Evolutionary conservation across 1,140 invertebrate species (phyloP).

Genomic region (Adelges cooleyi): DNA sequence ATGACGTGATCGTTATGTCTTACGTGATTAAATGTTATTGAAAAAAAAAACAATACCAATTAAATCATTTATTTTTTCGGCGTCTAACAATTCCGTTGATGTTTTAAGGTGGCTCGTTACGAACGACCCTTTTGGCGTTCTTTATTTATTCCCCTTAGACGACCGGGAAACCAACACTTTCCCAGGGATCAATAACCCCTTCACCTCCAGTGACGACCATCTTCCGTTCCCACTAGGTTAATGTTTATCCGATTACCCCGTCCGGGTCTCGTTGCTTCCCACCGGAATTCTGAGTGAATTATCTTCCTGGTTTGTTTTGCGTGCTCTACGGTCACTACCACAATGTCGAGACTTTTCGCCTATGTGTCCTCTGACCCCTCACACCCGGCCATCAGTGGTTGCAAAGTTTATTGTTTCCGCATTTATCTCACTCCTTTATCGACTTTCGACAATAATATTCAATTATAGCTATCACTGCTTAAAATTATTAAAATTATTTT

Average conservation of each 20-base stretch:
- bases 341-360: conserved; percentile 3
- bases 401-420: not conserved
- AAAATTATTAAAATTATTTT: too few species aligned
- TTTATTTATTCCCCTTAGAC: not conserved
- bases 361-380: not conserved
- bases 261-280: conserved; percentile 22
- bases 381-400: not conserved
- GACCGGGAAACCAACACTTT: conserved; percentile 10
- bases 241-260: conserved; percentile 28
- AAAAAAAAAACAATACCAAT: too few species aligned
- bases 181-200: conserved; percentile 19
- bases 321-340: not conserved
- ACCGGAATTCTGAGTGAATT: conserved; percentile 27
- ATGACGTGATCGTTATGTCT: too few species aligned
- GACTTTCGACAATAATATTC: too few species aligned
- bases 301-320: conserved; percentile 24
- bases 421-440: too few species aligned
- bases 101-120: conserved; percentile 22
- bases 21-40: too few species aligned
- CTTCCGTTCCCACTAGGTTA: conserved; percentile 11
- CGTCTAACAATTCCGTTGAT: conserved; percentile 11
- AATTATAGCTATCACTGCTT: too few species aligned
- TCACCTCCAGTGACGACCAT: too few species aligned
- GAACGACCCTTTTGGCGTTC: not conserved
- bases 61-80: too few species aligned